Conservation (phyloP, 2,113 vertebrate species). For the Rhynchopsitta pachyrhyncha region DNA sequence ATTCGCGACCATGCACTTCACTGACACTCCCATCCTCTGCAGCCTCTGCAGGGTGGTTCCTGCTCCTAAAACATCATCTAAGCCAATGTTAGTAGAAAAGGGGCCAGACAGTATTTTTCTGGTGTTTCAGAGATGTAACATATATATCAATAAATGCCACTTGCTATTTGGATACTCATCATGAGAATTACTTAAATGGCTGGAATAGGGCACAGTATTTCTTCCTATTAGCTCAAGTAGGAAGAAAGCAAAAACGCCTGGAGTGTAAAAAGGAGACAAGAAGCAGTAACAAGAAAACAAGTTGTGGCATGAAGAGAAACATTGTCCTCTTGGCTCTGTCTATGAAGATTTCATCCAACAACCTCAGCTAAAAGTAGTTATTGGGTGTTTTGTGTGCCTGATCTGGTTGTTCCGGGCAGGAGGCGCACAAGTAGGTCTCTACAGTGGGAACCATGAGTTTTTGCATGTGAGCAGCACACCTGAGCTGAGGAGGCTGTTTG, state of each 20-base stretch:
- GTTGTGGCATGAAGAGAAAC: not conserved
- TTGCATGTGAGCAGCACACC: not conserved
- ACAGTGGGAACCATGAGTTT: fast-evolving
- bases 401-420: not conserved
- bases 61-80: not conserved
- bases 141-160: not conserved
- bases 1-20: fast-evolving
- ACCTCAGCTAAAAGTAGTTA: not conserved
- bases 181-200: not conserved
- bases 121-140: not conserved
- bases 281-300: not conserved
- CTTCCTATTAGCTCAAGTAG: not conserved
- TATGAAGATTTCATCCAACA: not conserved
- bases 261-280: not conserved
- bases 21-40: not conserved
- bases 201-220: not conserved
- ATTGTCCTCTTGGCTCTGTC: not conserved
- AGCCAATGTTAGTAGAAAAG: not conserved
- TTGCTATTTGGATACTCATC: not conserved
- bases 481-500: not conserved
- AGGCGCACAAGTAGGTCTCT: not conserved
- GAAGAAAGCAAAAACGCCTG: not conserved
- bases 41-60: not conserved
- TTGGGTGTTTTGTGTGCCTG: not conserved
- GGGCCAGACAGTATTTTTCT: not conserved